phyloP scores from a whole-genome alignment of 2,797 vertebrate genomes.

The Schizopygopsis malacanthus region DNA sequence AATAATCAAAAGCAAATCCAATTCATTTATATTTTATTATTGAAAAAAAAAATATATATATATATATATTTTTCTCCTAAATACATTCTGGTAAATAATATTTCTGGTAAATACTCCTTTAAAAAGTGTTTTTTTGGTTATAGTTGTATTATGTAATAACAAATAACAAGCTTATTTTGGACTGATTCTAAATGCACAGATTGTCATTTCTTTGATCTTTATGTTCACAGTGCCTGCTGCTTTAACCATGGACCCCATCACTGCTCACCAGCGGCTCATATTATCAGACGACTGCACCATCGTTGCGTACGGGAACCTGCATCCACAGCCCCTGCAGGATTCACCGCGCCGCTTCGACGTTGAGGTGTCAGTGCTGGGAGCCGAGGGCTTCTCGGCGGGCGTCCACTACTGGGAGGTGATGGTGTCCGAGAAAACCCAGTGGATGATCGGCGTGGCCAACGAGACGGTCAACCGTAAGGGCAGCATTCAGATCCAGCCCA shows the following conservation, averaged over 20 bases:
- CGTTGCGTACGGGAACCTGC: conserved; percentile 95
- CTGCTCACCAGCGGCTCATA: conserved; percentile 96
- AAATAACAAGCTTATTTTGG: neutral
- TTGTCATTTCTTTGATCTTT: neutral
- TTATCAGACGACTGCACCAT: conserved; percentile 98
- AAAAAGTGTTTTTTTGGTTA: no score
- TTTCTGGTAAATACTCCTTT: no score
- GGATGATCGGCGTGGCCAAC: conserved; percentile 96
- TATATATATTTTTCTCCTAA: no score
- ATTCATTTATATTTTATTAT: no score
- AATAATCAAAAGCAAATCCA: no score
- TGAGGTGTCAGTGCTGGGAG: conserved; percentile 94
- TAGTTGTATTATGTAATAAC: neutral
- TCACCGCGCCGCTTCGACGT: conserved; percentile 95
- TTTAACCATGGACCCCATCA: conserved; percentile 92
- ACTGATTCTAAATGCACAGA: neutral
- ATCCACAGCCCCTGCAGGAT: conserved; percentile 95
- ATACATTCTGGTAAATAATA: no score
- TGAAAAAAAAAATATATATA: no score
- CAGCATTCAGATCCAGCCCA: conserved; percentile 97
- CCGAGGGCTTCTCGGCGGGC: conserved; percentile 86
- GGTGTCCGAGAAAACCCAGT: conserved; percentile 98
- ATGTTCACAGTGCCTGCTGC: conserved; percentile 85
- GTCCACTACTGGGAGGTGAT: conserved; percentile 99
- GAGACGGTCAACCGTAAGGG: conserved; percentile 94